Evolutionary conservation across 2,113 vertebrate genomes (phyloP), one percentile per base, ranked within the genome.

Genomic region (Oryzias celebensis): DNA sequence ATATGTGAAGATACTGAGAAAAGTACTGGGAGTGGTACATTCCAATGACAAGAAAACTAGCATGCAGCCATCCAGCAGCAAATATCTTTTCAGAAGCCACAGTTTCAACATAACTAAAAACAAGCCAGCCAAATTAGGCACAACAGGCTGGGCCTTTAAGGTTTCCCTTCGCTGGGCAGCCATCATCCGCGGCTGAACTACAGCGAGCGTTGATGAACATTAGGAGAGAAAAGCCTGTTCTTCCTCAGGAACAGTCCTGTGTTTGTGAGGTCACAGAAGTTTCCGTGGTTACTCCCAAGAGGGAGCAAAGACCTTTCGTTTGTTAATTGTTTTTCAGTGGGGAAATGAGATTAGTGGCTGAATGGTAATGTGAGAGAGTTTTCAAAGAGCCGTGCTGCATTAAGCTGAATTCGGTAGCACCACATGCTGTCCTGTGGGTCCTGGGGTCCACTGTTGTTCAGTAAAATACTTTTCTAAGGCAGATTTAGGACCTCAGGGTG

Each of bases 301-400:
- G 85, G 89, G 83, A 88, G 85, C 53, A 62, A 92, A 92, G 84
- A 90, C 87, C 78, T 89, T 78, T 78, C 84, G 81, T 88, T 88
- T 90, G 90, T 90, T 86, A 83, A 92, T 92, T 92, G 90, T 92
- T 91, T 88, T 70, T 81, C 79, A 68, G 82, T 80, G 77, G 78
- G 87, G 89, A 91, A 92, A 92, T 88, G 84, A 93, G 92, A 93
- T 93, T 91, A 92, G 91, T 90, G 80, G 74, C 83, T 92, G 88
- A 90, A 90, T 91, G 88, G 90, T 88, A 85, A 88, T 92, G 89
- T 90, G 89, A 86, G 85, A 84, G 89, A 85, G 83, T 88, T 91
- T 89, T 91, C 82, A 88, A 86, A 89, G 78, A 87, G 87, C 68
- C 80, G 77, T 83, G 78, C 75, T 88, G 83, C 82, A 85, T 89